Conservation (phyloP, 30 jellyfish, hydroid and myxozoan genomes). For the Phacellophora camtschatica region DNA sequence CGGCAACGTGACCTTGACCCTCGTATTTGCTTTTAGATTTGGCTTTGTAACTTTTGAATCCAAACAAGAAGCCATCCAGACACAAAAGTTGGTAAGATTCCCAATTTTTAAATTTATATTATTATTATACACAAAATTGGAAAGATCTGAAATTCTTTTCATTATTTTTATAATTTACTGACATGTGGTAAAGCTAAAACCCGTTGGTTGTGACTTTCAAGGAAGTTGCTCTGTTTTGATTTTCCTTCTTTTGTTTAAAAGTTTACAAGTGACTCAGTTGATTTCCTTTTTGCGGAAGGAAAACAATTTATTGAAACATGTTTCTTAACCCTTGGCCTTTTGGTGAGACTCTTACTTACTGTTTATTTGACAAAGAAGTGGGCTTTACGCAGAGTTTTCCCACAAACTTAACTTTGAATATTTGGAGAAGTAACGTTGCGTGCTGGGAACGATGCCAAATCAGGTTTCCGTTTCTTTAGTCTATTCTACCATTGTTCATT, state of each 20-base stretch:
- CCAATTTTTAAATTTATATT: background rate
- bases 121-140: too few species aligned
- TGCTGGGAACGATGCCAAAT: constrained; percentile 67
- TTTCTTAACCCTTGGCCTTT: too few species aligned
- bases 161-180: too few species aligned
- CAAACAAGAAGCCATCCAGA: constrained; percentile 94
- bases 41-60: constrained; percentile 96
- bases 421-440: background rate
- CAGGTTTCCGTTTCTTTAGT: constrained; percentile 58
- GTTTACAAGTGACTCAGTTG: too few species aligned
- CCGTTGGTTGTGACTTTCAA: background rate
- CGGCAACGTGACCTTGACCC: too few species aligned
- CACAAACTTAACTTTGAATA: background rate
- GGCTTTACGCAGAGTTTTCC: background rate
- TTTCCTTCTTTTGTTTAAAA: too few species aligned
- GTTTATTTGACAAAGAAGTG: background rate
- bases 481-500: background rate
- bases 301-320: too few species aligned
- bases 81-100: constrained; percentile 87
- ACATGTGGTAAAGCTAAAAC: too few species aligned
- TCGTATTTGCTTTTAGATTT: too few species aligned
- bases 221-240: background rate
- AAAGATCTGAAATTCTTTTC: too few species aligned
- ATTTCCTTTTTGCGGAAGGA: too few species aligned
- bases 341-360: too few species aligned